Evolutionary conservation across 2,797 vertebrate species (phyloP).

Genomic region (Takifugu ocellatus): DNA sequence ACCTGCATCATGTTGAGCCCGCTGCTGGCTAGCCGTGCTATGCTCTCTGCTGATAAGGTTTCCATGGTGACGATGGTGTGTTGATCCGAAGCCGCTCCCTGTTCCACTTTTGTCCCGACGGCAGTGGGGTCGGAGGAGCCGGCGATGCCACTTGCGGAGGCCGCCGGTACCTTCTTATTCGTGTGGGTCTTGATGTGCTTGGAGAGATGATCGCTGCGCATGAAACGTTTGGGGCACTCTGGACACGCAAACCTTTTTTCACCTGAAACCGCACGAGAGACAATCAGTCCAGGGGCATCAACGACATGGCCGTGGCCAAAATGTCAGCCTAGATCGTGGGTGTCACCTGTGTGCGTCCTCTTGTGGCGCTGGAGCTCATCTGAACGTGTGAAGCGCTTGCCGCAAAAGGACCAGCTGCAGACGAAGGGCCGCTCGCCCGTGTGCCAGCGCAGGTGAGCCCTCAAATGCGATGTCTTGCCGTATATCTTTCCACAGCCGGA

Average conservation of each 20-base stretch:
- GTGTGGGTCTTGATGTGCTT: slow-evolving; percentile 96
- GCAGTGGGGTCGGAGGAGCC: slow-evolving; percentile 64
- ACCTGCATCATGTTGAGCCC: slow-evolving; percentile 96
- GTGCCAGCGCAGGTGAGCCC: slow-evolving; percentile 95
- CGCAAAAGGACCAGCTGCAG: slow-evolving; percentile 90
- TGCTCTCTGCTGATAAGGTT: slow-evolving; percentile 89
- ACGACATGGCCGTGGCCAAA: too few relatives aligned
- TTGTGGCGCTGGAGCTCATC: slow-evolving; percentile 95
- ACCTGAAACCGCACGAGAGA: slow-evolving; percentile 61
- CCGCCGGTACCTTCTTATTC: slow-evolving; percentile 84
- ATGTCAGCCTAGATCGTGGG: slow-evolving; percentile 23
- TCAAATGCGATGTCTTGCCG: slow-evolving; percentile 92
- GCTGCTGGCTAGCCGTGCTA: slow-evolving; percentile 86
- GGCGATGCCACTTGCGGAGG: slow-evolving; percentile 10
- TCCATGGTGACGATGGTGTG: slow-evolving; percentile 92
- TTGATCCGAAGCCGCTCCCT: slow-evolving; percentile 62
- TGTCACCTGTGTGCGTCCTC: slow-evolving; percentile 89
- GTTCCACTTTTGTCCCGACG: slow-evolving; percentile 71
- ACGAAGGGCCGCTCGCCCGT: slow-evolving; percentile 92
- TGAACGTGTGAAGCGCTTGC: slow-evolving; percentile 91
- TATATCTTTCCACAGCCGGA: slow-evolving; percentile 92
- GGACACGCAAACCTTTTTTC: slow-evolving; percentile 91
- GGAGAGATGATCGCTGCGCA: slow-evolving; percentile 96
- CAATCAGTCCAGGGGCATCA: too few relatives aligned
- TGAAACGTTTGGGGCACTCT: slow-evolving; percentile 95